Evolutionary conservation across 2,113 vertebrate species (phyloP), one percentile per base, ranked within the genome.

Genomic region (Periophthalmus modestus): DNA sequence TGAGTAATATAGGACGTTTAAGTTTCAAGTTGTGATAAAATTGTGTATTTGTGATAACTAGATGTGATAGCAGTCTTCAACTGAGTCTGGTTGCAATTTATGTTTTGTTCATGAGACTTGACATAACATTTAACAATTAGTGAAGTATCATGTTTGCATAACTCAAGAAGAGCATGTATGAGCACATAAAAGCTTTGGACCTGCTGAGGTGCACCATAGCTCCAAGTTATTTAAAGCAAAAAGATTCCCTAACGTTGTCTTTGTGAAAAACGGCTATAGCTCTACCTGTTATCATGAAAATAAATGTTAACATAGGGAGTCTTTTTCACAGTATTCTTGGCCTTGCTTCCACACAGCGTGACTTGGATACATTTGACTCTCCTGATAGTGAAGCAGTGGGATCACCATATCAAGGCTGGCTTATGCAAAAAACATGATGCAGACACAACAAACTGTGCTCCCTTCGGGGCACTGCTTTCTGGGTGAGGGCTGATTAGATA

Each of bases 401-500:
- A 34, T 34, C 78, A 69, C 15, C 43, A n/a, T 24, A 48, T 72
- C 15, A 48, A 69, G 36, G 23, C 59, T 71, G 10, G 24, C 21
- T n/a, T 82, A 59, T 80, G 48, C n/a, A 74, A 67, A 66, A 57
- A 13, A 57, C 61, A 19, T 0, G 15, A 46, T 5, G 43, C 66
- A 70, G 67, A 75, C 55, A 55, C 77, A 74, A 62, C 0, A 7
- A 55, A 52, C 62, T 50, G n/a, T 75, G 43, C 2, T 77, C 82
- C 76, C 80, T 74, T 85, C 65, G n/a, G 87, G 78, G 80, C 75
- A 78, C 34, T 43, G 16, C 83, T 58, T 71, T 87, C 70, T 80
- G 58, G 80, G 62, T 47, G 43, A 82, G 28, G 69, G 89, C 80
- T 89, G 77, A 89, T 90, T 85, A 82, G 77, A 79, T 54, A 73